These are phyloP conservation scores for Orthonychiurus folsomi DNA, from an alignment of 2,888 invertebrate genomes.

Conservation along the genomic window DNA sequence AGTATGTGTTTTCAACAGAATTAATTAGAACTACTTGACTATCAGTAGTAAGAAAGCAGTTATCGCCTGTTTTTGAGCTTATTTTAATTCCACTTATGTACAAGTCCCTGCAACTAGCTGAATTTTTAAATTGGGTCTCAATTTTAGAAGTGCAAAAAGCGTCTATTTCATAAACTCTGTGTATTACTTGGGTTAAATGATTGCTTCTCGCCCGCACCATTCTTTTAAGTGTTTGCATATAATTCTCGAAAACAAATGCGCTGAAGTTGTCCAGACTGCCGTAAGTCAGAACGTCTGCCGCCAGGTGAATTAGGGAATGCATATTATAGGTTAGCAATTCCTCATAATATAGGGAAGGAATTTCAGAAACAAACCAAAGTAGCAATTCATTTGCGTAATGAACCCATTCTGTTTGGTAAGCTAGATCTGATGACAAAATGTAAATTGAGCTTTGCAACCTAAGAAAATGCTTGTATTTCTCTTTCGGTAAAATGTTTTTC, in stretches of 20 bases:
- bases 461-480: conserved; percentile 4
- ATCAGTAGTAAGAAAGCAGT: no score
- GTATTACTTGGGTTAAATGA: conserved; percentile 29
- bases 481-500: not conserved
- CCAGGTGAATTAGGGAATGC: conserved; percentile 43
- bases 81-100: no score
- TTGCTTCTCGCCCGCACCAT: conserved; percentile 20
- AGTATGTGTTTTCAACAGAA: no score
- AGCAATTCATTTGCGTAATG: conserved; percentile 34
- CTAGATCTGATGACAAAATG: not conserved
- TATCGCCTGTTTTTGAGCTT: no score
- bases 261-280: conserved; percentile 42
- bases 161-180: conserved; percentile 12
- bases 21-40: no score
- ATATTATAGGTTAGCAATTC: conserved; percentile 43
- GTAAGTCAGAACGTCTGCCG: conserved; percentile 41
- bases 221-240: conserved; percentile 37
- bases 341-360: conserved; percentile 41
- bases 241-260: conserved; percentile 43
- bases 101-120: no score
- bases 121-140: no score
- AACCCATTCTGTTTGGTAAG: conserved; percentile 14
- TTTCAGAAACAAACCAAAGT: conserved; percentile 39
- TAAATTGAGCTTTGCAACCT: not conserved
- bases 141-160: no score